Evolutionary conservation across 2,888 invertebrate genomes (phyloP), one percentile per base, ranked within the genome.

Genomic region (Caenorhabditis wallacei): DNA sequence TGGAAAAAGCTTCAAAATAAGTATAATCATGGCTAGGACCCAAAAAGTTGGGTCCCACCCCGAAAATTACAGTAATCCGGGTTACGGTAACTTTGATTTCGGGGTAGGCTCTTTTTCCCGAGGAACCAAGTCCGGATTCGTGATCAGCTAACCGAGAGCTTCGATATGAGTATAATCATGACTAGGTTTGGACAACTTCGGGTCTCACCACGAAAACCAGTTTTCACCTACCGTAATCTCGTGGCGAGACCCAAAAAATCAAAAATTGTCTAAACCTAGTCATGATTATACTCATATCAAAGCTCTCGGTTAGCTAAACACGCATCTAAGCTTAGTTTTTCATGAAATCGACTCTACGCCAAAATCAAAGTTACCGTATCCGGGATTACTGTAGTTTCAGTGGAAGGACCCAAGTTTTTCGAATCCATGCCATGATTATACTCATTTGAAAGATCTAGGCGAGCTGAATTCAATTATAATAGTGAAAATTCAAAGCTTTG

Each of bases 91-190:
- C 40, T 16, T 16, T 40, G 16, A 40, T 13, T 40, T 40, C 16
- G 16, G 10, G 2, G 13, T 40, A 40, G 40, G 30, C 3, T 8
- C 8, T 30, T 5, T 3, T 8, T 30, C 3, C 30, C 30, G 4
- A 30, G 30, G 8, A 30, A 30, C 30, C 8, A 30, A 30, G 3
- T 5, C 4, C 30, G 8, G 3, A 30, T 30, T 30, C 30, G 30
- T 5, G 30, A 5, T 30, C 30, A 30, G 30, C 53, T 53, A 0
- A 24, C 13, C 10, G 16, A 53, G 26, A 16, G 54, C 30, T 54
- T 54, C 54, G 13, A 54, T 26, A 54, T 18, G 57, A 57, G 35
- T 35, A 30, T 16, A 35, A 35, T 35, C 30, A 57, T 35, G 35
- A 35, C 57, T 54, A 16, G 0, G 26, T 22, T 54, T 16, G 16